Evolutionary conservation across 2,797 vertebrate species (phyloP), one percentile per base, ranked within the genome.

Genomic region (Tragopan temminckii): DNA sequence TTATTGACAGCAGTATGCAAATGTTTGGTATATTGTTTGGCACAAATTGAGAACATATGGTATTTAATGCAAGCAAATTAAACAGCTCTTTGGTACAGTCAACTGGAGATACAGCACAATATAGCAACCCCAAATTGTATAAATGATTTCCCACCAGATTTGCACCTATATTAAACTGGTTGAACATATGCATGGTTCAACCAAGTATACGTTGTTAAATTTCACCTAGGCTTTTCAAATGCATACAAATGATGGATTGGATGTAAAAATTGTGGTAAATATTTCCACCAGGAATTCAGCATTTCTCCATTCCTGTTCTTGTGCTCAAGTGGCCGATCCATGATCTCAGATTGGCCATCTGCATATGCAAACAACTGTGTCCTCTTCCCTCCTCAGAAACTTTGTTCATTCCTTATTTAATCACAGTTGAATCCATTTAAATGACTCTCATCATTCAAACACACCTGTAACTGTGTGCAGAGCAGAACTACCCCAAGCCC

Each of bases 321-420:
- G 7, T 3, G 62, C 17, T 52, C 46, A 1, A 7, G 43, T 4
- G 5, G 21, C 14, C 25, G 23, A 45, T 19, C 9, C 0, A 0
- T 16, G 38, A 68, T 2, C 27, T 85, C 83, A 18, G 29, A 6
- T 0, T 13, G 15, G 18, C 25, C 63, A 14, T 24, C 40, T 25
- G 33, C 21, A 74, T 3, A 0, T 2, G 11, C 12, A 27, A 10
- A 20, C 15, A 4, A 6, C 7, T 13, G 5, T 19, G 36, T 79
- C 23, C 24, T 31, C 38, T 43, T 50, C 55, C 9, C 9, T 16
- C 48, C 21, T 27, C 23, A 4, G 9, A 7, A 53, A 0, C 5
- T 2, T 35, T 59, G 48, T 42, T 15, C 48, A 1, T 13, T 79
- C 15, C 71, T 69, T 58, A 13, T 42, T 80, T 23, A 11, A 21